phyloP scores from a whole-genome alignment of 1,140 invertebrate genomes.

The Tetraneura akinire region DNA sequence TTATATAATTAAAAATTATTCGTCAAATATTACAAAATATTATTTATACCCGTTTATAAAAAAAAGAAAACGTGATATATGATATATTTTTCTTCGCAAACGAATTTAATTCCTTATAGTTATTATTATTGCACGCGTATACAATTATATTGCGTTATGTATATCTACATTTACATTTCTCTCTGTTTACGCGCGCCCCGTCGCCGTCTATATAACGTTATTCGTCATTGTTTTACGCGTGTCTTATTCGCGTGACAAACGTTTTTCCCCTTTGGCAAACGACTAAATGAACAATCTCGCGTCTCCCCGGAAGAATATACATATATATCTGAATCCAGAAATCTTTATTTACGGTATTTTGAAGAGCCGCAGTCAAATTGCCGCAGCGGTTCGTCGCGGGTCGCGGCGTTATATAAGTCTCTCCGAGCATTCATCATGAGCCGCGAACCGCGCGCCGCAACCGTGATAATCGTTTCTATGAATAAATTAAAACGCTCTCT shows the following conservation, averaged over 20 bases:
- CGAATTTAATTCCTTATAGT: no score
- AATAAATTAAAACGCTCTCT: slow-evolving; percentile 48
- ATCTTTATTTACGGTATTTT: slow-evolving; percentile 38
- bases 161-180: no score
- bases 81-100: no score
- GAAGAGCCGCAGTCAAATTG: not conserved
- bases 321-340: not conserved
- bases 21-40: no score
- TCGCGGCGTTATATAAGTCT: slow-evolving; percentile 33
- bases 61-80: no score
- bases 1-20: no score
- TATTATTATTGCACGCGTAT: no score
- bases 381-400: not conserved
- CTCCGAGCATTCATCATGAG: slow-evolving; percentile 33
- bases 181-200: no score
- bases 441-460: not conserved
- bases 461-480: slow-evolving; percentile 48
- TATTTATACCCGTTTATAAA: no score
- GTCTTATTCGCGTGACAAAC: not conserved
- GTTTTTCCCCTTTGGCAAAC: not conserved
- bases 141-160: no score
- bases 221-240: not conserved
- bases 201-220: not conserved
- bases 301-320: slow-evolving; percentile 9
- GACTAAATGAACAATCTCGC: slow-evolving; percentile 33